Percentiles rank a stretch among this genome's conserved stretches.
These are phyloP conservation scores for Trypoxylon attenuatum DNA, from an alignment of 2,888 invertebrate genomes.

Conservation along the genomic window DNA sequence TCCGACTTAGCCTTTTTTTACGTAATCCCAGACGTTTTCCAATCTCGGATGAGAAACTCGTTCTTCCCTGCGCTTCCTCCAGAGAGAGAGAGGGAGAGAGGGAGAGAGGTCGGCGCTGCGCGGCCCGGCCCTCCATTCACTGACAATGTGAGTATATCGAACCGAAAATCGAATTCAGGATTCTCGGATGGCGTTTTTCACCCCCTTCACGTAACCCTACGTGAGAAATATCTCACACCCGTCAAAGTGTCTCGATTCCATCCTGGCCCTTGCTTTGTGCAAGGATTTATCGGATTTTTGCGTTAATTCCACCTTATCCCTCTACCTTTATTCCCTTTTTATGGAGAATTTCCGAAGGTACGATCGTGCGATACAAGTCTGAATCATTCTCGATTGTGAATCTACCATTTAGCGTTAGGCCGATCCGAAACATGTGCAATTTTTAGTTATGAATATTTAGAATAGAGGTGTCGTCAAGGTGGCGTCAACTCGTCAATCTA, in stretches of 20 bases:
- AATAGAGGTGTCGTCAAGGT: too few relatives aligned
- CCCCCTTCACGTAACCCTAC: slow-evolving; percentile 38
- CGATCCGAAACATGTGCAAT: too few relatives aligned
- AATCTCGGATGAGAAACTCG: slow-evolving; percentile 59
- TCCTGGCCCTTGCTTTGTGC: slow-evolving; percentile 26
- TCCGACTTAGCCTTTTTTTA: slow-evolving; percentile 63
- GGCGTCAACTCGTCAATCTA: too few relatives aligned
- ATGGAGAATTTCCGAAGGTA: slow-evolving; percentile 17
- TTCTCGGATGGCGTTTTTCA: slow-evolving; percentile 42
- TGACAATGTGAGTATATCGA: slow-evolving; percentile 58
- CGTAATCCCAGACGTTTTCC: slow-evolving; percentile 68
- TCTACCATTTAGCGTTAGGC: too few relatives aligned
- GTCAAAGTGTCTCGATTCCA: slow-evolving; percentile 12
- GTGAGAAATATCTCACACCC: slow-evolving; percentile 25
- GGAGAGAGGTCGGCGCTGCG: not conserved
- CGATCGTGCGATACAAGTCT: slow-evolving; percentile 14
- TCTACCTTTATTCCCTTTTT: not conserved
- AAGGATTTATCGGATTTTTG: slow-evolving; percentile 35
- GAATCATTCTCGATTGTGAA: slow-evolving; percentile 26
- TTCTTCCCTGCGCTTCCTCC: slow-evolving; percentile 27
- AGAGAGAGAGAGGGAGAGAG: slow-evolving; percentile 9
- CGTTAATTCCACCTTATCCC: not conserved
- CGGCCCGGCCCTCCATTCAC: slow-evolving; percentile 48
- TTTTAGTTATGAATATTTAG: too few relatives aligned
- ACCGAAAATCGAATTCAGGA: slow-evolving; percentile 63